Percentiles rank a stretch among this genome's conserved stretches.
Conservation (phyloP, 2,797 vertebrate genomes). For the Coregonus sp. region DNA sequence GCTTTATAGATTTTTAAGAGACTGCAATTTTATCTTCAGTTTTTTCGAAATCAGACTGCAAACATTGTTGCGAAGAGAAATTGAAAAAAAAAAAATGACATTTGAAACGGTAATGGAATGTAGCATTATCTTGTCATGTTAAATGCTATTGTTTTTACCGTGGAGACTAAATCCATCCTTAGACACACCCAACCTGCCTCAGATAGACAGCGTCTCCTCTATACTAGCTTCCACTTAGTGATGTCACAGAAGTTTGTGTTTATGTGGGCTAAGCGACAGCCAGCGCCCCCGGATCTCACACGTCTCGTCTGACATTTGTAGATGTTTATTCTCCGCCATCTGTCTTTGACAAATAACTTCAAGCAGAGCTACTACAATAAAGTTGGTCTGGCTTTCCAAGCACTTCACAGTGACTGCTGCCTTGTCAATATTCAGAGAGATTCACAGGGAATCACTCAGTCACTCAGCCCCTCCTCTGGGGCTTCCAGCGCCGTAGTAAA, state of each 20-base stretch:
- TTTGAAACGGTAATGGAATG: background rate
- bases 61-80: background rate
- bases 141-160: background rate
- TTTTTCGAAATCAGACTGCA: background rate
- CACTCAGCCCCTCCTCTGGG: constrained; percentile 25
- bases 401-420: constrained; percentile 41
- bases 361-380: constrained; percentile 14
- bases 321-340: constrained; percentile 46
- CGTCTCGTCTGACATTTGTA: constrained; percentile 8
- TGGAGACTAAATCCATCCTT: background rate
- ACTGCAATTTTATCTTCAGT: background rate
- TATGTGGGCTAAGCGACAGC: constrained; percentile 14
- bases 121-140: background rate
- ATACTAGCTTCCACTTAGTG: background rate
- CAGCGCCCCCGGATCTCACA: constrained; percentile 1
- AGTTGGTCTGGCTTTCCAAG: constrained; percentile 36
- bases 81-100: background rate
- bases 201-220: background rate
- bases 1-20: background rate
- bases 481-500: background rate
- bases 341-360: constrained; percentile 54
- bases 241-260: background rate
- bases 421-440: constrained; percentile 53
- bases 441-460: constrained; percentile 41
- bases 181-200: background rate